Percentiles rank a stretch among this genome's conserved stretches.
Evolutionary conservation across 2,113 vertebrate species (phyloP).

Genomic region (Callospermophilus lateralis): DNA sequence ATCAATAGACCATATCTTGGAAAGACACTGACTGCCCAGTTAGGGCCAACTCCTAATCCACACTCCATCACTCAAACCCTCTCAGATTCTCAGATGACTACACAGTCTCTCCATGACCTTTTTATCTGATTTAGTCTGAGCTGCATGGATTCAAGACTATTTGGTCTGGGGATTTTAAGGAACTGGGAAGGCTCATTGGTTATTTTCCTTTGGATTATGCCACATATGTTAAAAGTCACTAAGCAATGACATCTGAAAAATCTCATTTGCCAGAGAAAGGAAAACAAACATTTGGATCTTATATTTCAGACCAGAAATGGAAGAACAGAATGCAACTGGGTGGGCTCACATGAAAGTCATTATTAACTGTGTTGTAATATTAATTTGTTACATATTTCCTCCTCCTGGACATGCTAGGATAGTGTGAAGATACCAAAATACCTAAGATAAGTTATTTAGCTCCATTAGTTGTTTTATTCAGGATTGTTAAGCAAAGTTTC

Average conservation of each 20-base stretch:
- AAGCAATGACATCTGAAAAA: conserved; percentile 39
- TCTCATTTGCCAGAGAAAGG: conserved; percentile 36
- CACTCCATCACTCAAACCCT: fast-evolving
- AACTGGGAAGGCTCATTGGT: conserved; percentile 48
- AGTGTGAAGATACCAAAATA: not conserved
- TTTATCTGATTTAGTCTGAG: conserved; percentile 38
- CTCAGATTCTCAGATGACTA: not conserved
- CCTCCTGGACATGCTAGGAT: not conserved
- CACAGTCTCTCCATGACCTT: conserved; percentile 36
- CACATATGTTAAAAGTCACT: conserved; percentile 67
- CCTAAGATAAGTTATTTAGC: not conserved
- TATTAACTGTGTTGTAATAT: not conserved
- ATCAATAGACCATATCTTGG: not conserved
- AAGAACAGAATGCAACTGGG: not conserved
- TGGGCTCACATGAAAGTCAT: not conserved
- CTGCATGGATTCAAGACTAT: conserved; percentile 31
- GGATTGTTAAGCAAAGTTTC: not conserved
- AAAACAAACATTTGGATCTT: not conserved
- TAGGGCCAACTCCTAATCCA: not conserved
- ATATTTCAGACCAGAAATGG: not conserved
- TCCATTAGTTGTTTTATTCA: not conserved
- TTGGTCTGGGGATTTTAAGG: conserved; percentile 50
- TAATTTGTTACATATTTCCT: not conserved
- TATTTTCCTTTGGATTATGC: conserved; percentile 75
- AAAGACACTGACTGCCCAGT: not conserved